Conservation (phyloP, 2,113 vertebrate genomes). For the Podarcis cretensis region DNA sequence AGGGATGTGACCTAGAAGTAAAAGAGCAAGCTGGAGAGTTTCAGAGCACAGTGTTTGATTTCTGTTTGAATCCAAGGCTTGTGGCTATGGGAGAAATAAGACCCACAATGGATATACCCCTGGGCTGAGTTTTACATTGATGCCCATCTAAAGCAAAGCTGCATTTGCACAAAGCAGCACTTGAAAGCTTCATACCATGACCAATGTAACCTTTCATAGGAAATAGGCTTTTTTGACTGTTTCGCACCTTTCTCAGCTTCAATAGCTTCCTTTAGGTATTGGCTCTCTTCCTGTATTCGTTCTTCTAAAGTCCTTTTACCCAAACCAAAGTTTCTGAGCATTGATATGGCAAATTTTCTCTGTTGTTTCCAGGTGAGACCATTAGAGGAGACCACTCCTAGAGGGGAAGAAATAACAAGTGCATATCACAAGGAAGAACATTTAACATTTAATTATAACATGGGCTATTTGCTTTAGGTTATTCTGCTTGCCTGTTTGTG, state of each 20-base stretch:
- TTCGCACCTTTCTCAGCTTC: slow-evolving; percentile 74
- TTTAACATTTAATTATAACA: too few relatives aligned
- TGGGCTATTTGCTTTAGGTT: background rate
- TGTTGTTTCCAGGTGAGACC: slow-evolving; percentile 78
- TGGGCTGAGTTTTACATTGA: background rate
- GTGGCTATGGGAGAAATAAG: too few relatives aligned
- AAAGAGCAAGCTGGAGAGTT: too few relatives aligned
- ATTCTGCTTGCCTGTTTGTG: background rate
- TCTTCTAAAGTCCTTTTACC: slow-evolving; percentile 79
- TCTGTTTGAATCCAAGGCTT: too few relatives aligned
- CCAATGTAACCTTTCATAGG: background rate
- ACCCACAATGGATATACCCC: too few relatives aligned
- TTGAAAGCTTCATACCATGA: too few relatives aligned
- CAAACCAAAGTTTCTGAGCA: slow-evolving; percentile 81
- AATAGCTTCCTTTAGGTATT: slow-evolving; percentile 66
- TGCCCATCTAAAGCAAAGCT: background rate
- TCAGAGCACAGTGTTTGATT: too few relatives aligned
- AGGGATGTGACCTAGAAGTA: too few relatives aligned
- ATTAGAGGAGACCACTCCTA: slow-evolving; percentile 70
- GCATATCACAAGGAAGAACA: background rate
- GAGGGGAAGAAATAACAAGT: fast-evolving
- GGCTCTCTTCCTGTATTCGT: slow-evolving; percentile 81
- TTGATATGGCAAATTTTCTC: slow-evolving; percentile 77
- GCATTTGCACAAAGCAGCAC: background rate
- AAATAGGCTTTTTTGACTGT: too few relatives aligned